Conservation (phyloP, 1,140 invertebrate genomes). For the Hetaerina americana region DNA sequence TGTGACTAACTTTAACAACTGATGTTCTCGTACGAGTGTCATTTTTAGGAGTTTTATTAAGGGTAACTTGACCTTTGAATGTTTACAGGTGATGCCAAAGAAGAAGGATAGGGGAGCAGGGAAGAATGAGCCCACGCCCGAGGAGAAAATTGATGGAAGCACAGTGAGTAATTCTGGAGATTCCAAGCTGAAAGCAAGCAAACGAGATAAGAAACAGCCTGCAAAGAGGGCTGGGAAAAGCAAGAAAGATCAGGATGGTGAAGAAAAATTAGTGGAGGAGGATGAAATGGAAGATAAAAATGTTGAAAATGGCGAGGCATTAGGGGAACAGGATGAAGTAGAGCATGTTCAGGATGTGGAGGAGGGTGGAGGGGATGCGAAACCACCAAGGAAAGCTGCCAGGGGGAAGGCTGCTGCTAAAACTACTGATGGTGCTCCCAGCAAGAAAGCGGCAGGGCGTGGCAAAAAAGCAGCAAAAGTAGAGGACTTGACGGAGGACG, state of each 20-base stretch:
- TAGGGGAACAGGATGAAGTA: not conserved
- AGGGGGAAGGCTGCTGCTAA: not conserved
- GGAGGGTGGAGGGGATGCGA: not conserved
- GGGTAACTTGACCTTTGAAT: no score
- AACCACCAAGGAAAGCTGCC: not conserved
- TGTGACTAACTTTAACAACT: no score
- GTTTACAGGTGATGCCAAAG: conserved; percentile 1
- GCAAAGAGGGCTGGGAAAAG: not conserved
- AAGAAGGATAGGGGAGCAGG: not conserved
- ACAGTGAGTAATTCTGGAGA: no score
- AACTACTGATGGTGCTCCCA: not conserved
- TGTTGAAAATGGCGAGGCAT: not conserved
- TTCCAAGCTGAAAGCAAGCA: no score
- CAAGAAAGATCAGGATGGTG: not conserved
- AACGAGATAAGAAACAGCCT: not conserved
- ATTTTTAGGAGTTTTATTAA: no score
- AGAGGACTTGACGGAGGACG: not conserved
- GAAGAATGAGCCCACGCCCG: not conserved
- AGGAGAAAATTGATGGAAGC: no score
- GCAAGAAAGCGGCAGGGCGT: not conserved
- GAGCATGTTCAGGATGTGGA: not conserved
- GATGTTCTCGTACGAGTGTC: no score
- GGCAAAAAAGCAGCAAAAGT: not conserved
- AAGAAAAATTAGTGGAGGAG: not conserved
- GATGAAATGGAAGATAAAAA: not conserved